A percentile compares a stretch with the other conserved stretches of the same genome.
phyloP scores from a whole-genome alignment of 2,888 invertebrate species.

The Rugalucina vietnamica region DNA sequence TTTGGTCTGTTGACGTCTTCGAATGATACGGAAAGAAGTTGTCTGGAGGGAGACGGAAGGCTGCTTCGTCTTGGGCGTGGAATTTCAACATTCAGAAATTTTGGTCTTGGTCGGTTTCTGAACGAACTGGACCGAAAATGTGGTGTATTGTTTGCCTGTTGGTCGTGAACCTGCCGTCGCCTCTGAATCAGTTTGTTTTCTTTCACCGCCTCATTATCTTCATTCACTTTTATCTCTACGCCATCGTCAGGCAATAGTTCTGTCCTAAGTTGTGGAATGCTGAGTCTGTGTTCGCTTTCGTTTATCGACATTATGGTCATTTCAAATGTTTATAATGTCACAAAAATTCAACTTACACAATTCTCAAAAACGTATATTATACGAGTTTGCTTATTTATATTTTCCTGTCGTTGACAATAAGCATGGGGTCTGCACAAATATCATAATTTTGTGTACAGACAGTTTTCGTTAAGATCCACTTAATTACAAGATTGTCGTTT shows the following conservation, averaged over 20 bases:
- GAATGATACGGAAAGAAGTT: slow-evolving; percentile 54
- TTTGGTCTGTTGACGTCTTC: slow-evolving; percentile 43
- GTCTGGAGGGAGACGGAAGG: slow-evolving; percentile 65
- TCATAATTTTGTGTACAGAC: too few species aligned
- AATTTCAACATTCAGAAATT: slow-evolving; percentile 61
- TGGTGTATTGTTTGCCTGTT: slow-evolving; percentile 65
- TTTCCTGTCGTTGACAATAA: too few species aligned
- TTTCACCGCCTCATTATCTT: slow-evolving; percentile 4
- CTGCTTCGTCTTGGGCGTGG: slow-evolving; percentile 70
- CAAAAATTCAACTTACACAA: too few species aligned
- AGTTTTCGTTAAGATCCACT: too few species aligned
- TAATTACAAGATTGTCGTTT: too few species aligned
- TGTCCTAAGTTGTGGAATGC: not conserved
- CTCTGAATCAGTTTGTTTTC: slow-evolving; percentile 53
- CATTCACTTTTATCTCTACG: too few species aligned
- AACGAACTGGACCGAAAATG: slow-evolving; percentile 78
- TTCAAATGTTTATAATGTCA: not conserved
- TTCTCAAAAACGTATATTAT: too few species aligned
- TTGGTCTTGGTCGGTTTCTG: slow-evolving; percentile 73
- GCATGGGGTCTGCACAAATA: too few species aligned
- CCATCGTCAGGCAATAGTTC: not conserved
- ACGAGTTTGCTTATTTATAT: too few species aligned
- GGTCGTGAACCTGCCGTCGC: slow-evolving; percentile 44
- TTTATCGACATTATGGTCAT: not conserved
- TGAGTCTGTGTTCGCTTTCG: not conserved